Evolutionary conservation across 2,113 vertebrate species (phyloP), one percentile per base, ranked within the genome.

Genomic region (Aegypius monachus): DNA sequence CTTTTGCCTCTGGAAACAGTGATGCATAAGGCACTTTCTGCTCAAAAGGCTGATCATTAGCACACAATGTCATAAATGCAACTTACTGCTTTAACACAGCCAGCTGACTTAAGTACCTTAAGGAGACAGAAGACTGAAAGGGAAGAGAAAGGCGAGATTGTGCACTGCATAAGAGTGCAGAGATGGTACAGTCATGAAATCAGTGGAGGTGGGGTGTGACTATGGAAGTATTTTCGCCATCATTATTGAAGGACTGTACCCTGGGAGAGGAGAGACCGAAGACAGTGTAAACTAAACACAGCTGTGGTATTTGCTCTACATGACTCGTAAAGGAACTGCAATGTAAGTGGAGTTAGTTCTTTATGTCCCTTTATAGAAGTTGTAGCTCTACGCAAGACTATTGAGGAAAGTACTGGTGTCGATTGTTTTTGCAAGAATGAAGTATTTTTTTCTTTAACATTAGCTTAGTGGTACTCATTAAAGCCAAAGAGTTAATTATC

Each of bases 181-280:
- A 43, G 34, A 59, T n/a, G 12, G 11, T 36, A 42, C 36, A 5
- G 2, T 27, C 22, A 21, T 2, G 26, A 68, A 83, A 78, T 19
- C 26, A 84, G 26, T 1, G 1, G 43, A 77, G 11, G 5, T 2
- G 3, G 4, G 2, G 18, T 45, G 16, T 40, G 29, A 68, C 7
- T 55, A 2, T 10, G 22, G 17, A 29, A 40, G 2, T 45, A 29
- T 94, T 88, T 94, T 63, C 18, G 20, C 19, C 20, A 42, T 47
- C 20, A 5, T 4, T 68, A 32, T 25, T 29, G 11, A 81, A 62
- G 38, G 16, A 55, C n/a, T 48, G 2, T n/a, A 11, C 38, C 7
- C 17, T 59, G 29, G 7, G 17, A 84, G 16, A 58, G 10, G 3
- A 81, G 22, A 55, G 16, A 43, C 9, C 4, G 3, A 85, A 62